Evolutionary conservation across 2,888 invertebrate genomes (phyloP), one percentile per base, ranked within the genome.

Genomic region (Leucania comma): DNA sequence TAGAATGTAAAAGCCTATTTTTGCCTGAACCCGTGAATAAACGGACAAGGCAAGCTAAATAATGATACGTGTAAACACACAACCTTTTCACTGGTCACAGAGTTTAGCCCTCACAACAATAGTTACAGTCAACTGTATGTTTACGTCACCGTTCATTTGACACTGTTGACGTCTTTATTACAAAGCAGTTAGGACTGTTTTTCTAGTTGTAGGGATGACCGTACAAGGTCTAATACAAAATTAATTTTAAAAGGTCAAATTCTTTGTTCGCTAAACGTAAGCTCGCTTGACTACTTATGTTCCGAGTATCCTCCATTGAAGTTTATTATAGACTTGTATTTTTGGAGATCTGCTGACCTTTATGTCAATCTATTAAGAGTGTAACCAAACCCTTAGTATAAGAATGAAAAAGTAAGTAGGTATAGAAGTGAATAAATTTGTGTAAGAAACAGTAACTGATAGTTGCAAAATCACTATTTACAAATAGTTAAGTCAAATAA

Each of bases 221-320:
- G 8, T 58, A 24, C n/a, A 35, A 12, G 32, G 51, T 22, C 62
- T 56, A 35, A 60, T 54, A 58, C 60, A 50, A 66, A 58, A 76
- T 72, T 64, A 77, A 77, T 71, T 75, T 76, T 35, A 53, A 82
- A 82, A 70, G 65, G 80, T 77, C 68, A 62, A 61, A 66, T 67
- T 74, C 64, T 65, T 79, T 65, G 59, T 68, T 53, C 53, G 48
- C 20, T 51, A 24, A 32, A 26, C 50, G 26, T 26, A 48, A 57
- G 66, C 56, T 60, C 24, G n/a, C n/a, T 29, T 9, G 20, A 24
- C 26, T 35, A 35, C 32, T 38, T 32, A 22, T 8, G n/a, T 54
- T 22, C 29, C 46, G 61, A 58, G 68, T 20, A 63, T 50, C 20
- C 22, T 51, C 53, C 51, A 59, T 80, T 78, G 68, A 75, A 70